phyloP scores from a whole-genome alignment of 2,888 invertebrate species.

The Bursaphelenchus okinawaensis region DNA sequence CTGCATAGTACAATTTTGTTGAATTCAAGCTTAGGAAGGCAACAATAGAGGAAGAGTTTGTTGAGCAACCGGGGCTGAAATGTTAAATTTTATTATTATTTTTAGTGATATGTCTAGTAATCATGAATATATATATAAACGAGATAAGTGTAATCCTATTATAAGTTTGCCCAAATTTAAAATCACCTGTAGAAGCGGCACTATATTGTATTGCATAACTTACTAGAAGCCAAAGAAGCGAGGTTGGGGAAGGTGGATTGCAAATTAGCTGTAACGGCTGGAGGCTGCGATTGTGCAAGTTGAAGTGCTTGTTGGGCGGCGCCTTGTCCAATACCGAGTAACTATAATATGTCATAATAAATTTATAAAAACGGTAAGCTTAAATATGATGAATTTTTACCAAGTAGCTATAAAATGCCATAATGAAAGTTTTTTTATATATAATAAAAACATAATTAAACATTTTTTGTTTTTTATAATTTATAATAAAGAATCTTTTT shows the following conservation, averaged over 20 bases:
- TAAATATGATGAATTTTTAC: too few relatives aligned
- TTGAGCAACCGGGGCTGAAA: background rate
- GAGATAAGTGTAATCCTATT: too few relatives aligned
- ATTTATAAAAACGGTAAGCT: background rate
- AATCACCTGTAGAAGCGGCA: too few relatives aligned
- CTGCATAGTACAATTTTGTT: too few relatives aligned
- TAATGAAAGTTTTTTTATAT: too few relatives aligned
- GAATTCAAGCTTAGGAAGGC: background rate
- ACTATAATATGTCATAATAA: background rate
- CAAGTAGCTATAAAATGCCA: too few relatives aligned
- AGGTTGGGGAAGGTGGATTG: background rate
- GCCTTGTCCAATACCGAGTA: background rate
- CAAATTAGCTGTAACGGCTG: background rate
- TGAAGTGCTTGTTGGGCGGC: background rate
- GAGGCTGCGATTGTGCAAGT: background rate
- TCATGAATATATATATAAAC: too few relatives aligned
- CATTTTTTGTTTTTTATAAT: too few relatives aligned
- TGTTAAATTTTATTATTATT: background rate
- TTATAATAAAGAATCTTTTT: too few relatives aligned
- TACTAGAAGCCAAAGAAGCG: background rate
- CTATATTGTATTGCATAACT: background rate
- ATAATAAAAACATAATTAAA: too few relatives aligned
- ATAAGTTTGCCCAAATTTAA: too few relatives aligned
- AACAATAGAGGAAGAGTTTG: background rate
- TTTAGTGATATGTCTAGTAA: background rate